These are phyloP conservation scores for Momotus momota DNA, from an alignment of 2,797 vertebrate species.

Conservation along the genomic window DNA sequence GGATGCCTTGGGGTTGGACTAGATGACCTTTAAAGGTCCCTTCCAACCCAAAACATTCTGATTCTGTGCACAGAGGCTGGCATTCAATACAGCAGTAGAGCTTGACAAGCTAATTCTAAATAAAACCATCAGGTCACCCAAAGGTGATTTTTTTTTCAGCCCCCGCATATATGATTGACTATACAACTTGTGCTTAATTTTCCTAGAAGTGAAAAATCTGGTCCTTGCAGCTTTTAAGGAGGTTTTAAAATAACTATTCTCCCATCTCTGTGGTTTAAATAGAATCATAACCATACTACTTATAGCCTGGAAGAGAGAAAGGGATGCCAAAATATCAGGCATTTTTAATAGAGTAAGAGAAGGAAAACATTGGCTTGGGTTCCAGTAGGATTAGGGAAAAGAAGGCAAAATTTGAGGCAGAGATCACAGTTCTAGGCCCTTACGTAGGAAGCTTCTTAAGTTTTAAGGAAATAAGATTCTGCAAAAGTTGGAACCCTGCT, in stretches of 20 bases:
- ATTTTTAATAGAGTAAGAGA: conserved; percentile 47
- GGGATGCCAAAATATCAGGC: conserved; percentile 56
- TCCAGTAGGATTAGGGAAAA: not conserved
- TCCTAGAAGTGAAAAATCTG: conserved; percentile 34
- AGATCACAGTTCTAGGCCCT: not conserved
- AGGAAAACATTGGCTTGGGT: conserved; percentile 28
- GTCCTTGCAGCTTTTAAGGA: conserved; percentile 24
- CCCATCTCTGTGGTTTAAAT: conserved; percentile 53
- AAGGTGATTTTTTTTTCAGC: not conserved
- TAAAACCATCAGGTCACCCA: not conserved
- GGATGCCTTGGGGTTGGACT: not conserved
- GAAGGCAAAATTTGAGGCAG: not conserved
- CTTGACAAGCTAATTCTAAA: not conserved
- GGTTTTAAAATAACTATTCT: conserved; percentile 62
- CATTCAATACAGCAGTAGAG: not conserved
- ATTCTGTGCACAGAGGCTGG: not conserved
- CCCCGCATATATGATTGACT: not conserved
- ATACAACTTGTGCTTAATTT: not conserved
- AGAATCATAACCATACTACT: conserved; percentile 55
- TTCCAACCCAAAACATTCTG: not conserved
- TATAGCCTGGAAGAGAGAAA: conserved; percentile 42
- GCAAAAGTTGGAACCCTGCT: not conserved
- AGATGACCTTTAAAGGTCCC: not conserved
- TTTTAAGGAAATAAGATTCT: not conserved
- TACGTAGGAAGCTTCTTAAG: not conserved